Evolutionary conservation across 2,797 vertebrate genomes (phyloP).

Genomic region (Pristis pectinata): DNA sequence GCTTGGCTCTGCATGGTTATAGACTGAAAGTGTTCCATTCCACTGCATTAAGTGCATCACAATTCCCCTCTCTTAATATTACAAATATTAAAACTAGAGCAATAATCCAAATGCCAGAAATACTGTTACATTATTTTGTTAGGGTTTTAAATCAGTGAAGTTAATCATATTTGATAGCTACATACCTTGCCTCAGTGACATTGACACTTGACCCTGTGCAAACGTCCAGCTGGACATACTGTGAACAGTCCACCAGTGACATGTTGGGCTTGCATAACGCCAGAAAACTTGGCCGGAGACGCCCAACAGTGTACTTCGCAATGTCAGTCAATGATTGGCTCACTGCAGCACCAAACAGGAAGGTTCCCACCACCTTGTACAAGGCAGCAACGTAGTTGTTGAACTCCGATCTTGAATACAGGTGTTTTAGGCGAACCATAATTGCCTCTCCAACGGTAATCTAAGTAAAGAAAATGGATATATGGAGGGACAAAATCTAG

Average conservation of each 20-base stretch:
- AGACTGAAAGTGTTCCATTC: not conserved
- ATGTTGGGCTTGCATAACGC: slow-evolving; percentile 68
- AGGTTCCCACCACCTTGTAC: slow-evolving; percentile 91
- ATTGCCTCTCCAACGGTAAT: slow-evolving; percentile 65
- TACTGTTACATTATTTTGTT: not conserved
- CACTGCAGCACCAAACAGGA: slow-evolving; percentile 75
- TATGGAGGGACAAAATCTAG: not conserved
- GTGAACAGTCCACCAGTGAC: slow-evolving; percentile 70
- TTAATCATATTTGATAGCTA: not conserved
- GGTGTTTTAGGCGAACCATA: slow-evolving; percentile 74
- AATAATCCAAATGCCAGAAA: not conserved
- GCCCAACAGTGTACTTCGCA: slow-evolving; percentile 87
- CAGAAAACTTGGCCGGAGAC: slow-evolving; percentile 82
- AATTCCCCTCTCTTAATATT: not conserved
- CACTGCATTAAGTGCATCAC: not conserved
- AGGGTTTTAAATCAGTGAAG: too few species aligned
- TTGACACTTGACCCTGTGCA: slow-evolving; percentile 67
- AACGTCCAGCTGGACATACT: slow-evolving; percentile 60
- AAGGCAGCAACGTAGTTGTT: slow-evolving; percentile 85
- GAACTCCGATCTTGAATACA: slow-evolving; percentile 79
- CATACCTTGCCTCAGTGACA: slow-evolving; percentile 82
- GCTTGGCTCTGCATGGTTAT: not conserved
- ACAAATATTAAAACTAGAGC: not conserved
- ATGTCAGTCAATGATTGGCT: slow-evolving; percentile 90
- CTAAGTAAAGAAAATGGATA: slow-evolving; percentile 44